Evolutionary conservation across 2,797 vertebrate genomes (phyloP), one percentile per base, ranked within the genome.

Genomic region (Acomys russatus): DNA sequence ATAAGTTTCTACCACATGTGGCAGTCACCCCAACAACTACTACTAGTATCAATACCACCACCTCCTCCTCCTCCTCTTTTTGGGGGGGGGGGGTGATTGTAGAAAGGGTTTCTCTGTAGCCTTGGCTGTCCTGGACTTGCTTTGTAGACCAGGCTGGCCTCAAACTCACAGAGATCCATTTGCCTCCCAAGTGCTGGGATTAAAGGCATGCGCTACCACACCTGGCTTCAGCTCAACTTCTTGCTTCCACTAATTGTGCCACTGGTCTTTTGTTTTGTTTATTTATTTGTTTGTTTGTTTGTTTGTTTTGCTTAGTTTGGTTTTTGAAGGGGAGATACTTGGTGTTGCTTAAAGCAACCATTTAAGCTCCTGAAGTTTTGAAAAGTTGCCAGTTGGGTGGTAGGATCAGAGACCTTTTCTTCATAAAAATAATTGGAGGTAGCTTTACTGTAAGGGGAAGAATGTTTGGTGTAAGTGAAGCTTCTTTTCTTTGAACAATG

Each of bases 401-500:
- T 30, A 66, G 23, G 49, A 74, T 68, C 61, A 83, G 82, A 93
- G 56, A n/a, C 2, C 77, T 92, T 97, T 88, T 73, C 83, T n/a
- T 92, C 74, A 89, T 92, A 77, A 77, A 94, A 68, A 63, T 51
- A 87, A 38, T 90, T 92, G 87, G 61, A 61, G 35, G 12, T 79
- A 87, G 51, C 38, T 91, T 76, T 88, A 78, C 73, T 92, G 3
- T 88, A 51, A 76, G 1, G 30, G 14, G 10, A 94, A 78, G 56
- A 82, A 77, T 2, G 54, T 78, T 93, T 96, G 61, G n/a, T 91
- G 80, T 91, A 91, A 95, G 74, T 56, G 33, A 63, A 85, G 85
- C 54, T n/a, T 80, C 64, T 59, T 82, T 30, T 38, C 51, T 38
- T 51, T 93, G 33, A 89, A 56, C 17, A 38, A 56, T 54, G 91